These are phyloP conservation scores for Pomatostomus ruficeps DNA, from an alignment of 2,113 vertebrate species.

Conservation along the genomic window DNA sequence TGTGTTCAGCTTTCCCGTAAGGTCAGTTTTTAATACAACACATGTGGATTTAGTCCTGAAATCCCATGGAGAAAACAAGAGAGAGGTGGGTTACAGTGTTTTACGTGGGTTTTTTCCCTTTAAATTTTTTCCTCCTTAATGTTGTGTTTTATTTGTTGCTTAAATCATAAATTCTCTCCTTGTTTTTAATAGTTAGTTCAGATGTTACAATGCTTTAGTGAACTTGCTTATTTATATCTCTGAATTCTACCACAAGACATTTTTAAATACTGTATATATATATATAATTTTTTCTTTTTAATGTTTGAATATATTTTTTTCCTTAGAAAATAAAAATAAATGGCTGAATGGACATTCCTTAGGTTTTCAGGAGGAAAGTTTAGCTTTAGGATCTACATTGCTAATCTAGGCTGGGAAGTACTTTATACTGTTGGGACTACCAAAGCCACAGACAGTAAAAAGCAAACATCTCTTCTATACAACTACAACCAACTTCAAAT, in stretches of 20 bases:
- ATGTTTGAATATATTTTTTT: background rate
- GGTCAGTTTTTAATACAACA: background rate
- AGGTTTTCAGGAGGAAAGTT: background rate
- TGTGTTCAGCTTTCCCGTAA: background rate
- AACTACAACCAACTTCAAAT: background rate
- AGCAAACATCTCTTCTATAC: background rate
- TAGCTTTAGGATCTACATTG: background rate
- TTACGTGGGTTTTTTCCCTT: background rate
- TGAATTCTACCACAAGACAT: background rate
- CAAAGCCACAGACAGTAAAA: background rate
- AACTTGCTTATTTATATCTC: background rate
- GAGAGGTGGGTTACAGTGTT: background rate
- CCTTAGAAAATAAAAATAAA: background rate
- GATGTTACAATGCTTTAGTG: background rate
- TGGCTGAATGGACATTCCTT: background rate
- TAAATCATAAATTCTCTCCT: background rate
- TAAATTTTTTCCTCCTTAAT: background rate
- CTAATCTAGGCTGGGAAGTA: background rate
- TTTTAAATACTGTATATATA: background rate
- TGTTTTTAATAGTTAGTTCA: background rate
- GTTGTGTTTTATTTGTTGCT: background rate
- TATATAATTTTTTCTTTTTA: background rate
- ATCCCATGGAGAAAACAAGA: background rate
- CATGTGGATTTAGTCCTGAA: background rate
- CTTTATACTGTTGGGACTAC: background rate